Conservation (phyloP, 2,797 vertebrate species). For the Erethizon dorsatum region DNA sequence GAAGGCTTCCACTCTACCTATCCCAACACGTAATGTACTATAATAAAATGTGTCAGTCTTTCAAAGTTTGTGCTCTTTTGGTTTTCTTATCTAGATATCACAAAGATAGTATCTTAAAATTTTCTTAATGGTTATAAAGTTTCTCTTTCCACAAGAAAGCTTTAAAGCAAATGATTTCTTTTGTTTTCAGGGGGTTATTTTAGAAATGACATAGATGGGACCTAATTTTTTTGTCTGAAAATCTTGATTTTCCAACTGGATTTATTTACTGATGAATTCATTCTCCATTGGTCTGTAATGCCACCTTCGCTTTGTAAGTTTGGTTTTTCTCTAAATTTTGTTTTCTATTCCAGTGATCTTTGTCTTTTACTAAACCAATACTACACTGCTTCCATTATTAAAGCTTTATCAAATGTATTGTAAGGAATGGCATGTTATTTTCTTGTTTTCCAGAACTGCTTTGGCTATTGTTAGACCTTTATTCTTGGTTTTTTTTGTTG, state of each 20-base stretch:
- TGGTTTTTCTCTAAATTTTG: neutral
- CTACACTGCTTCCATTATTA: neutral
- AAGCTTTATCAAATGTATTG: neutral
- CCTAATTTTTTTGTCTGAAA: conserved; percentile 29
- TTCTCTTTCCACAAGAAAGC: neutral
- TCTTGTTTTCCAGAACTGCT: conserved; percentile 23
- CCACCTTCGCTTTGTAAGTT: neutral
- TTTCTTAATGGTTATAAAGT: conserved; percentile 8
- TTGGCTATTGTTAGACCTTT: conserved; percentile 17
- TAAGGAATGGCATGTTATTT: neutral
- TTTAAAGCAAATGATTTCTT: neutral
- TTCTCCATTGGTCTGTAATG: neutral
- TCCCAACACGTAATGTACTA: neutral
- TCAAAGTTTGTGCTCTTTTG: neutral
- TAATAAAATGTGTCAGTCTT: neutral
- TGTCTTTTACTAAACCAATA: neutral
- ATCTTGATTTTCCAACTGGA: neutral
- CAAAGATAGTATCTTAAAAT: neutral
- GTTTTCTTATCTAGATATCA: neutral
- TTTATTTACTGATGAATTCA: neutral
- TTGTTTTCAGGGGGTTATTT: neutral
- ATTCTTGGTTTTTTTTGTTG: too few species aligned
- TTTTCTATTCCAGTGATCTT: neutral
- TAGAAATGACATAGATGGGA: neutral
- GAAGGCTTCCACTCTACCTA: neutral